Percentiles rank a stretch among this genome's conserved stretches.
Evolutionary conservation across 35 echinoderm and acorn worm genomes (phyloP).

Genomic region (Ophiothrix spiculata): DNA sequence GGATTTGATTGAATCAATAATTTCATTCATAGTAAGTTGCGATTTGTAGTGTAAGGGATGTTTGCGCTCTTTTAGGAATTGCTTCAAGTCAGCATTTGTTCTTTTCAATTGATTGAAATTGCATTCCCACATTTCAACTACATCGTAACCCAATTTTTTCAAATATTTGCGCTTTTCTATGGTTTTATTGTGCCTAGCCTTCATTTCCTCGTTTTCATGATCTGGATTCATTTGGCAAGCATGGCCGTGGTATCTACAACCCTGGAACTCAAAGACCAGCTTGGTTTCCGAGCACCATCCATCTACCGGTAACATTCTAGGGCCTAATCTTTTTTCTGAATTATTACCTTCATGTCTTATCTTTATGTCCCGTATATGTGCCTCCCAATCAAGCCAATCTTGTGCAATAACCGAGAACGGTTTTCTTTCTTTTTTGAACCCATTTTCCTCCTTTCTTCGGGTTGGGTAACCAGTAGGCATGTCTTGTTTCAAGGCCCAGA

Average conservation of each 20-base stretch:
- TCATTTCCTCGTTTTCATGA: not conserved
- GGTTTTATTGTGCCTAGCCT: not conserved
- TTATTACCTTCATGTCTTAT: slow-evolving; percentile 13
- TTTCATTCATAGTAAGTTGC: slow-evolving; percentile 21
- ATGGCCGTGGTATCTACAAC: slow-evolving; percentile 22
- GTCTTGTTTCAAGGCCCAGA: slow-evolving; percentile 14
- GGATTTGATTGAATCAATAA: slow-evolving; percentile 1
- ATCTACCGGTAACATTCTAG: slow-evolving; percentile 5
- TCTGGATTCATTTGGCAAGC: not conserved
- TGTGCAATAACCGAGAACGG: slow-evolving; percentile 18
- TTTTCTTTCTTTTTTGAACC: slow-evolving; percentile 4
- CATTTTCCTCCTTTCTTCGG: not conserved
- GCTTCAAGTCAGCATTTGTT: not conserved
- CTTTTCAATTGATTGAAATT: not conserved
- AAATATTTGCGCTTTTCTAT: slow-evolving; percentile 6
- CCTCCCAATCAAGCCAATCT: slow-evolving; percentile 30
- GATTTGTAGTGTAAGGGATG: not conserved
- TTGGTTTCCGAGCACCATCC: slow-evolving; percentile 12
- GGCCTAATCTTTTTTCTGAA: slow-evolving; percentile 4
- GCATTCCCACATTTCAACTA: slow-evolving; percentile 22
- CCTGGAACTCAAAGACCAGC: slow-evolving; percentile 11
- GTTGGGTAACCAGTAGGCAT: slow-evolving; percentile 40
- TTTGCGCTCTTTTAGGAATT: not conserved
- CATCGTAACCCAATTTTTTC: not conserved
- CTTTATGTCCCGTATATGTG: not conserved